A percentile compares a stretch with the other conserved stretches of the same genome.
phyloP scores from a whole-genome alignment of 2,888 invertebrate genomes.

The Tenthredo notha region DNA sequence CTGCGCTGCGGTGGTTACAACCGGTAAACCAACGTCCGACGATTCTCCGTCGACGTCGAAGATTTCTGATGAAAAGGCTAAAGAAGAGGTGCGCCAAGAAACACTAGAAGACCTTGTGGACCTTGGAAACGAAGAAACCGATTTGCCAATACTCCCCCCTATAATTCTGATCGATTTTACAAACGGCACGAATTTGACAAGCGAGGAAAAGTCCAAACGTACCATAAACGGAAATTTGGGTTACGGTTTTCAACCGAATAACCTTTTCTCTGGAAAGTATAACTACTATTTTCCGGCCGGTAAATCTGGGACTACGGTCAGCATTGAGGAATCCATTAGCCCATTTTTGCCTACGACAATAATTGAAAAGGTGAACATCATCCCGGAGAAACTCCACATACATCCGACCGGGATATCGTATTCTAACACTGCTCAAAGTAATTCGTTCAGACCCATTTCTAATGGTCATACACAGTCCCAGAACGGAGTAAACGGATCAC shows the following conservation, averaged over 20 bases:
- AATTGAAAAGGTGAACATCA: slow-evolving; percentile 67
- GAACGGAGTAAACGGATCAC: slow-evolving; percentile 52
- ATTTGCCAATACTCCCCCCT: slow-evolving; percentile 72
- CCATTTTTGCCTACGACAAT: slow-evolving; percentile 74
- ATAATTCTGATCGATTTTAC: slow-evolving; percentile 74
- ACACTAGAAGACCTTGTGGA: slow-evolving; percentile 44
- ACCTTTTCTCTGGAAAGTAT: slow-evolving; percentile 70
- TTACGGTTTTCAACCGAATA: slow-evolving; percentile 83
- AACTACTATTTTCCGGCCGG: slow-evolving; percentile 75
- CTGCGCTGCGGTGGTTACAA: slow-evolving; percentile 63
- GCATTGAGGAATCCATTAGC: slow-evolving; percentile 75
- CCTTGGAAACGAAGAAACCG: slow-evolving; percentile 52
- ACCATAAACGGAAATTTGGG: slow-evolving; percentile 88
- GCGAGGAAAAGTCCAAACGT: slow-evolving; percentile 81
- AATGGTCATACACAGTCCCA: slow-evolving; percentile 48
- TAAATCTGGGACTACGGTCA: slow-evolving; percentile 74
- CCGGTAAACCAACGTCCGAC: slow-evolving; percentile 56
- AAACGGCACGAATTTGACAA: slow-evolving; percentile 65
- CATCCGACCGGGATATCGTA: slow-evolving; percentile 5
- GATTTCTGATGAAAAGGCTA: slow-evolving; percentile 55
- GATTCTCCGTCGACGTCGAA: neutral
- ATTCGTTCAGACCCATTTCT: neutral
- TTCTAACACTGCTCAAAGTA: neutral
- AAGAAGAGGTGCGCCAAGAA: slow-evolving; percentile 53
- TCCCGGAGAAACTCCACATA: slow-evolving; percentile 59